Evolutionary conservation across 2,888 invertebrate genomes (phyloP).

Genomic region (Zygaena filipendulae): DNA sequence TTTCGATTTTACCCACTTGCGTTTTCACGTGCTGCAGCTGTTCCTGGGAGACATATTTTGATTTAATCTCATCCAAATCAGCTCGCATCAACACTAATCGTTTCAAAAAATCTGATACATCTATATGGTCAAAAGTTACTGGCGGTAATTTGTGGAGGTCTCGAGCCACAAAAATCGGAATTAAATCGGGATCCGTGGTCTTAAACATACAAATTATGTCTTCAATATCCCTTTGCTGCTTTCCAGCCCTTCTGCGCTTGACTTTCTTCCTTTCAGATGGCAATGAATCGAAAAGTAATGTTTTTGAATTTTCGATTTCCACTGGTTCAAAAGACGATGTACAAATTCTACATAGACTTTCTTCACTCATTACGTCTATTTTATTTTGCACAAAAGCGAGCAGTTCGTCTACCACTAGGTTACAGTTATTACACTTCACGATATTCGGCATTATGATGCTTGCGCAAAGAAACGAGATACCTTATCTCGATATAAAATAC

Average conservation of each 20-base stretch:
- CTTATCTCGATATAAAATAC: too few species aligned
- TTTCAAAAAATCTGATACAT: constrained; percentile 11
- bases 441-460: too few species aligned
- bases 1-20: too few species aligned
- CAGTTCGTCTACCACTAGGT: too few species aligned
- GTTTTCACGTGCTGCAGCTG: constrained; percentile 4
- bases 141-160: constrained; percentile 13
- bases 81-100: constrained; percentile 7
- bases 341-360: constrained; percentile 10
- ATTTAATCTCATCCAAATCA: constrained; percentile 7
- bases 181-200: constrained; percentile 10
- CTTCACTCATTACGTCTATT: constrained; percentile 12
- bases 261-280: constrained; percentile 7
- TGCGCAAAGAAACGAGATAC: too few species aligned
- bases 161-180: constrained; percentile 13
- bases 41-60: constrained; percentile 6
- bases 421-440: too few species aligned
- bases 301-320: constrained; percentile 13
- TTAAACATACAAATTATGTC: constrained; percentile 13
- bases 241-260: constrained; percentile 8
- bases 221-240: constrained; percentile 12
- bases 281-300: constrained; percentile 12
- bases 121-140: too few species aligned
- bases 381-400: too few species aligned
- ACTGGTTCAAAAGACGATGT: constrained; percentile 10